Evolutionary conservation across 2,113 vertebrate species (phyloP).

Genomic region (Copsychus sechellarum): DNA sequence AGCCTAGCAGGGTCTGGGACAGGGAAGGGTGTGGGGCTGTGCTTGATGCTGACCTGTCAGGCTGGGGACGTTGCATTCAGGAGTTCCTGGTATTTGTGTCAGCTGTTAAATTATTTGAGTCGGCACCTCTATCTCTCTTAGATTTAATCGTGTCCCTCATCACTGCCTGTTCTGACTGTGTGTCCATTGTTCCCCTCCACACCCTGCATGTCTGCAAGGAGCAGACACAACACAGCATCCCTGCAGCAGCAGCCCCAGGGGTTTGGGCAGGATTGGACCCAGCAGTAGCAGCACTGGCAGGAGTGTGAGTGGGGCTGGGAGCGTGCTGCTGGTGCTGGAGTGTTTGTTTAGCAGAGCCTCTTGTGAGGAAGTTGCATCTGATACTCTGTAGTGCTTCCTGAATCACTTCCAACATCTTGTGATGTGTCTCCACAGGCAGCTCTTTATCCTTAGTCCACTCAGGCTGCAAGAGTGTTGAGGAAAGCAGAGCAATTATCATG

Average conservation of each 20-base stretch:
- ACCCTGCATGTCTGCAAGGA: not conserved
- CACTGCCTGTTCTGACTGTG: not conserved
- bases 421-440: constrained; percentile 14
- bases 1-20: not conserved
- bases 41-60: not conserved
- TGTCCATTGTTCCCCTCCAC: not conserved
- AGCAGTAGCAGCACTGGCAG: not conserved
- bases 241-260: not conserved
- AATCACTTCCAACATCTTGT: not conserved
- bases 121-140: not conserved
- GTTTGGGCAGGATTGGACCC: not conserved
- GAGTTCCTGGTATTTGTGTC: not conserved
- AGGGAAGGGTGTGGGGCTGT: not conserved
- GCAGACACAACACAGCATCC: not conserved
- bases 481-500: not conserved
- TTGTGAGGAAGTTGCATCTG: not conserved
- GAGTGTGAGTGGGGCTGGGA: not conserved
- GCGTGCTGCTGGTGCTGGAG: not conserved
- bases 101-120: not conserved
- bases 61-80: not conserved
- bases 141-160: not conserved
- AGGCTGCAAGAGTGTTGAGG: not conserved
- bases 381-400: constrained; percentile 34
- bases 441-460: not conserved
- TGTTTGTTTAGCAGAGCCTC: not conserved